Conservation (phyloP, 2,797 vertebrate species). For the Luscinia megarhynchos region DNA sequence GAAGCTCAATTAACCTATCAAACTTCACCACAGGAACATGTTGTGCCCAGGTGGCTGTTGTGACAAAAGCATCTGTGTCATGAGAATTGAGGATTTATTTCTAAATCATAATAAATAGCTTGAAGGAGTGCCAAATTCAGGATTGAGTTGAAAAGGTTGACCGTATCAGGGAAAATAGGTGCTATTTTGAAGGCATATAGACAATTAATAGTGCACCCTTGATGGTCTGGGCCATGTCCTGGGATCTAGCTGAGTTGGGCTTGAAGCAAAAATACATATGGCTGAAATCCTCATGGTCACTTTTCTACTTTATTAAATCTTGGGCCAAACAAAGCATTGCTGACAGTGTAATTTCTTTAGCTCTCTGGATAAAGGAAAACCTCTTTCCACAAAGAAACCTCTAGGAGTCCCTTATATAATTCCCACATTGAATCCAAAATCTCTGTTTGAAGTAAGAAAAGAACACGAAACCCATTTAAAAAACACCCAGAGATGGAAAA, state of each 20-base stretch:
- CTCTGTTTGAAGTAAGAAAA: not conserved
- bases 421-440: not conserved
- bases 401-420: not conserved
- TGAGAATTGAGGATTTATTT: slow-evolving; percentile 41
- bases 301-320: not conserved
- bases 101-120: slow-evolving; percentile 17
- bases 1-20: slow-evolving; percentile 8
- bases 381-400: not conserved
- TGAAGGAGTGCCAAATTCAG: slow-evolving; percentile 5
- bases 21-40: not conserved
- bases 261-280: not conserved
- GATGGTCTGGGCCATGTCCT: not conserved
- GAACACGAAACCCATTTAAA: not conserved
- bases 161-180: not conserved
- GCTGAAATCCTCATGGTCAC: not conserved
- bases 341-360: slow-evolving; percentile 2
- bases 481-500: not conserved
- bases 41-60: slow-evolving; percentile 9
- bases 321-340: not conserved
- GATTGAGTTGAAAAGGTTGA: not conserved
- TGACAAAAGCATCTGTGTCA: slow-evolving; percentile 4
- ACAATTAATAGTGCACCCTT: not conserved
- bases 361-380: not conserved
- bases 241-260: not conserved
- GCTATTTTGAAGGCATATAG: not conserved